Evolutionary conservation across 2,888 invertebrate genomes (phyloP).

Genomic region (Aquatica leii): DNA sequence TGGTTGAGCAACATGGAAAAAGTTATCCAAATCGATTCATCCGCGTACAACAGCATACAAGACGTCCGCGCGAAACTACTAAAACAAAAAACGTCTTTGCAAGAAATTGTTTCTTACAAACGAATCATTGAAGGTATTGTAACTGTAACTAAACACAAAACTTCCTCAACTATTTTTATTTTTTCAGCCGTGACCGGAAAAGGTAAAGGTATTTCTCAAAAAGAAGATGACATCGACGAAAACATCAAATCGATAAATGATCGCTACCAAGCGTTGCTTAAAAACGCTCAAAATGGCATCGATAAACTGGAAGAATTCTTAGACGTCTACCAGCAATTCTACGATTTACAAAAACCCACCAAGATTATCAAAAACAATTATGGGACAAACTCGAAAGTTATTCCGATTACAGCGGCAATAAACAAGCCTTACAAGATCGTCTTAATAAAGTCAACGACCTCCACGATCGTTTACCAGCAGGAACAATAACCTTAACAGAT

Average conservation of each 20-base stretch:
- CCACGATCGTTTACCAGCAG: constrained; percentile 79
- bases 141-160: too few species aligned
- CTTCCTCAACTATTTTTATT: too few species aligned
- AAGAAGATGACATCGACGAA: constrained; percentile 71
- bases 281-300: constrained; percentile 72
- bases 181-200: constrained; percentile 74
- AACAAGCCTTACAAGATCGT: constrained; percentile 82
- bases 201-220: constrained; percentile 49
- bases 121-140: constrained; percentile 78
- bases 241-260: constrained; percentile 77
- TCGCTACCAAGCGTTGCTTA: constrained; percentile 77
- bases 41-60: constrained; percentile 79
- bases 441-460: constrained; percentile 82
- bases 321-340: constrained; percentile 86
- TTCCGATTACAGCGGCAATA: constrained; percentile 88
- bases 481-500: constrained; percentile 78
- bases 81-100: constrained; percentile 85
- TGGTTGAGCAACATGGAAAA: constrained; percentile 91
- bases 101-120: constrained; percentile 91
- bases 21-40: constrained; percentile 74
- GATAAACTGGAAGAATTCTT: constrained; percentile 77
- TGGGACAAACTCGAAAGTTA: constrained; percentile 87
- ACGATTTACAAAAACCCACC: constrained; percentile 83
- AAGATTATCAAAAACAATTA: constrained; percentile 90
- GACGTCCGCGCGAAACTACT: constrained; percentile 85